Percentiles rank a stretch among this genome's conserved stretches.
Conservation (phyloP, 2,888 invertebrate genomes). For the Diadromus collaris region DNA sequence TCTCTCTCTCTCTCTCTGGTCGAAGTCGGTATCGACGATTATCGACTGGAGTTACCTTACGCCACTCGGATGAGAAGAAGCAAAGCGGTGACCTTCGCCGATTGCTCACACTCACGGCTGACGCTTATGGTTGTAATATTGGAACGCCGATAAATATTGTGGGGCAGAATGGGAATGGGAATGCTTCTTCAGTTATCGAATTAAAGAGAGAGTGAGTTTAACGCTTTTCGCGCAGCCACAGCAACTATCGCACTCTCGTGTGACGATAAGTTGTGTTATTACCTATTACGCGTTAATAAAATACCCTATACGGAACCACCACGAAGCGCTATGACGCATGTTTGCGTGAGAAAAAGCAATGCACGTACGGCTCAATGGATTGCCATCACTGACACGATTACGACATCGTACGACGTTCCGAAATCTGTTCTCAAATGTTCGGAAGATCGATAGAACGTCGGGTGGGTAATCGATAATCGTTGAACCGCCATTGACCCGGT, state of each 20-base stretch:
- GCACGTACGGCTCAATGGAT: slow-evolving; percentile 11
- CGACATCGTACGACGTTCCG: slow-evolving; percentile 37
- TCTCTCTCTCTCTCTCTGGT: not conserved
- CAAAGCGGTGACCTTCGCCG: slow-evolving; percentile 36
- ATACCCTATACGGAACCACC: slow-evolving; percentile 50
- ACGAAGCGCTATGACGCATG: slow-evolving; percentile 17
- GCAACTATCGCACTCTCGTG: slow-evolving; percentile 20
- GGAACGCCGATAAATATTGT: slow-evolving; percentile 28
- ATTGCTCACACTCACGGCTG: slow-evolving; percentile 33
- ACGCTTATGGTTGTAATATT: slow-evolving; percentile 9
- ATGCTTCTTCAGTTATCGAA: slow-evolving; percentile 43
- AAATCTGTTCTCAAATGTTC: too few relatives aligned
- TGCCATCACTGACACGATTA: slow-evolving; percentile 36
- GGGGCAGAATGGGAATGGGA: not conserved
- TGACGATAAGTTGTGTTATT: slow-evolving; percentile 51
- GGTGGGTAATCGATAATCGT: too few relatives aligned
- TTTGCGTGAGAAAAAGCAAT: slow-evolving; percentile 56
- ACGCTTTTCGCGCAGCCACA: not conserved
- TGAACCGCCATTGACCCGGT: too few relatives aligned
- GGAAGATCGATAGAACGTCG: too few relatives aligned
- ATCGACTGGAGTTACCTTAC: not conserved
- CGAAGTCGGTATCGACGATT: not conserved
- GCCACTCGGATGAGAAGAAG: not conserved
- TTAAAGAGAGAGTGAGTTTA: slow-evolving; percentile 41
- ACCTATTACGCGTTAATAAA: slow-evolving; percentile 52